phyloP scores from a whole-genome alignment of 2,113 vertebrate genomes.

The Prolemur simus region DNA sequence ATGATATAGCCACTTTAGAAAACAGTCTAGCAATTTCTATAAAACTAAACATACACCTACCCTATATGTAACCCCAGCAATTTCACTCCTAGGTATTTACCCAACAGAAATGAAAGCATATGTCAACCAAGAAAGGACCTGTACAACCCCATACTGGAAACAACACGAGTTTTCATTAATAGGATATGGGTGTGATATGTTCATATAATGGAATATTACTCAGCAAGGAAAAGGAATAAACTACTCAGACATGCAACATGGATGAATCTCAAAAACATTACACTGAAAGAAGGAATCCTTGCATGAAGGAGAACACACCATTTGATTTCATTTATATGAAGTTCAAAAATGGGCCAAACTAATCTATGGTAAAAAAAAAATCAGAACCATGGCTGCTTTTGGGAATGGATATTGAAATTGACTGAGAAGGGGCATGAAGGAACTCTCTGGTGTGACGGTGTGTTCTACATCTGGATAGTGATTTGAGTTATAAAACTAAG shows the following conservation, averaged over 20 bases:
- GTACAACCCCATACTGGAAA: neutral
- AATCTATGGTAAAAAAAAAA: neutral
- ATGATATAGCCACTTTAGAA: neutral
- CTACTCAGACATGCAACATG: rapidly evolving
- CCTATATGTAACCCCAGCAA: neutral
- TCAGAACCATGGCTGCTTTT: neutral
- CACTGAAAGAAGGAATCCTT: neutral
- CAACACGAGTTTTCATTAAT: neutral
- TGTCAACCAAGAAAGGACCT: neutral
- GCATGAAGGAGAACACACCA: neutral
- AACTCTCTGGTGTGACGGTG: neutral
- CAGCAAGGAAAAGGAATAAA: neutral
- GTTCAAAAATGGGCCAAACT: neutral
- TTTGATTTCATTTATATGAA: neutral
- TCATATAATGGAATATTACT: neutral
- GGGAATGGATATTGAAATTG: too few relatives aligned
- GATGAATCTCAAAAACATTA: neutral
- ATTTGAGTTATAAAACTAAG: neutral
- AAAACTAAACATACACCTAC: neutral
- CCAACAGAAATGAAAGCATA: neutral
- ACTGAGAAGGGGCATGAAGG: neutral
- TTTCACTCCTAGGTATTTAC: neutral
- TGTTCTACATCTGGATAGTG: neutral
- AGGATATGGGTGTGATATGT: rapidly evolving
- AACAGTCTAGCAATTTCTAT: neutral